phyloP scores from a whole-genome alignment of 2,113 vertebrate species.

The Romanogobio albipinnatus region DNA sequence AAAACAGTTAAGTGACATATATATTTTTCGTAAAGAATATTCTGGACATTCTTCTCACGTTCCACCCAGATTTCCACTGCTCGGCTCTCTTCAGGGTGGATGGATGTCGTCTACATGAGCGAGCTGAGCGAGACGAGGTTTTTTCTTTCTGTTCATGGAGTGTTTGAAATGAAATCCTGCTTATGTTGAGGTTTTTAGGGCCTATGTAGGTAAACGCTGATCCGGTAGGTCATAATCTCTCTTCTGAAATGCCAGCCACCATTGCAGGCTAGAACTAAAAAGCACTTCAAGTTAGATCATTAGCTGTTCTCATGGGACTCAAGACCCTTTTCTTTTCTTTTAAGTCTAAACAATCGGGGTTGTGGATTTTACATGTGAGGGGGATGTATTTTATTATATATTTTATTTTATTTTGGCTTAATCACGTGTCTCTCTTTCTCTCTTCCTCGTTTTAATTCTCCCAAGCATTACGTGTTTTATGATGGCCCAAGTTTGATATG shows the following conservation, averaged over 20 bases:
- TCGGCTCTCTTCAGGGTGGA: slow-evolving; percentile 17
- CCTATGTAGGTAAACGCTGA: slow-evolving; percentile 38
- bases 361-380: slow-evolving; percentile 58
- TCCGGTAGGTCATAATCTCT: slow-evolving; percentile 41
- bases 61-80: slow-evolving; percentile 10
- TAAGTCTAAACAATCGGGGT: slow-evolving; percentile 50
- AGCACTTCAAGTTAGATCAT: slow-evolving; percentile 51
- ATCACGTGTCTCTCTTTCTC: slow-evolving; percentile 37
- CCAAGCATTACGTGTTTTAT: slow-evolving; percentile 72
- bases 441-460: slow-evolving; percentile 42
- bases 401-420: slow-evolving; percentile 23
- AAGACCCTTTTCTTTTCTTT: slow-evolving; percentile 44
- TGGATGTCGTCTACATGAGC: slow-evolving; percentile 17
- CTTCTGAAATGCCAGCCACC: slow-evolving; percentile 44
- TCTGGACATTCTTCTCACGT: slow-evolving; percentile 24
- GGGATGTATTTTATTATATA: slow-evolving; percentile 51
- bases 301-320: slow-evolving; percentile 51
- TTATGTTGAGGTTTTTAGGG: slow-evolving; percentile 35
- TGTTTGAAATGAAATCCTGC: slow-evolving; percentile 48
- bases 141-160: slow-evolving; percentile 39
- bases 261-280: slow-evolving; percentile 45
- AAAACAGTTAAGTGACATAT: slow-evolving; percentile 22
- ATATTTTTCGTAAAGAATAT: slow-evolving; percentile 30
- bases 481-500: slow-evolving; percentile 72
- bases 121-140: slow-evolving; percentile 37